Base-by-base conservation (phyloP, 2,113 vertebrate genomes). In the Varanus salvator region DNA sequence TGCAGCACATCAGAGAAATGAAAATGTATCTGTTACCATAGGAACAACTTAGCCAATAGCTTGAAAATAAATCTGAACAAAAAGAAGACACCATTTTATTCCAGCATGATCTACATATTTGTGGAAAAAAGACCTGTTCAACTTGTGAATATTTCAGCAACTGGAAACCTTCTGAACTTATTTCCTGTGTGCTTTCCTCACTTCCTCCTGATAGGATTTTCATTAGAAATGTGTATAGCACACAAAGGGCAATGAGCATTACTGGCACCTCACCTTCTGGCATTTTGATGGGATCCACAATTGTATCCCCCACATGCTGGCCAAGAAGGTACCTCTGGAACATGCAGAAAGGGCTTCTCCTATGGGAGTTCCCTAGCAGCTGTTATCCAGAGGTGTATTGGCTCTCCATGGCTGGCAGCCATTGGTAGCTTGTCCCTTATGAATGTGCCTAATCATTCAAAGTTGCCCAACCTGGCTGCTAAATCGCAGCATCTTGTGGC, bases 11-110 rank as follows among this genome's bases (percentile, higher is more conserved):
- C 91, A 89, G 57, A 74, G 31, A 75, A 93, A 93, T 82, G 14
- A 92, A 93, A 91, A 87, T 76, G 23, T 57, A 94, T 69, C 87
- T 6, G 93, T 95, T 94, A 38, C 94, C 92, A 95, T 92, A 85
- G 95, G 89, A 94, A 94, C 95, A 72, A 15, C 86, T 71, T 90
- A 89, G 90, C 90, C 89, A 88, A 89, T 1, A 84, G 75, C 48
- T 71, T 57, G 76, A 68, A 80, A 87, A 80, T 50, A 3, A 3
- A 74, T 80, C 23, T 64, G 54, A 48, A 77, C 66, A 75, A 90
- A 76, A 87, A 90, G 81, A 89, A 87, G 91, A 91, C 71, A 66
- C 23, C 31, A 85, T 68, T 91, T 88, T 66, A 60, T 80, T 93
- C 80, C 72, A 76, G 52, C 57, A 75, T 82, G 34, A 68, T 34